A percentile compares a stretch with the other conserved stretches of the same genome.
Evolutionary conservation across 1,140 invertebrate species (phyloP).

Genomic region (Neodiprion virginianus): DNA sequence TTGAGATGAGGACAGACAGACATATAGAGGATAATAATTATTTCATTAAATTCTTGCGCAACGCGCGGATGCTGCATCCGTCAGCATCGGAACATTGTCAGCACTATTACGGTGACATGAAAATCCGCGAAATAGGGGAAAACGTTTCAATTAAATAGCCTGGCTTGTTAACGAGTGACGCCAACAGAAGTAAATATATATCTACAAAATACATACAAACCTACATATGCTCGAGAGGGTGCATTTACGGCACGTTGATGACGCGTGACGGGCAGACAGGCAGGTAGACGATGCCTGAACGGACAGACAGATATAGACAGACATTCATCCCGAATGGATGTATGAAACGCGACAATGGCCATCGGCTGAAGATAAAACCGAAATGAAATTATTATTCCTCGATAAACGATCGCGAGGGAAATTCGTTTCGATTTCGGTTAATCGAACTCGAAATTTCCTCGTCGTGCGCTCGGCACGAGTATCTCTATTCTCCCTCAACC

Average conservation of each 20-base stretch:
- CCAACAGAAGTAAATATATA: neutral
- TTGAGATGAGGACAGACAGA: too few relatives aligned
- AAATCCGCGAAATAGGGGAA: neutral
- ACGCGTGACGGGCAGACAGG: too few relatives aligned
- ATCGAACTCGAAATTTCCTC: slow-evolving; percentile 43
- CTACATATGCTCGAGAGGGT: neutral
- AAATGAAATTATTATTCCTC: slow-evolving; percentile 54
- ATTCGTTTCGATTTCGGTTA: slow-evolving; percentile 54
- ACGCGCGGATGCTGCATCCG: neutral
- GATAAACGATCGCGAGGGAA: slow-evolving; percentile 47
- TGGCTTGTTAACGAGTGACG: slow-evolving; percentile 2
- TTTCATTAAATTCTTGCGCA: neutral
- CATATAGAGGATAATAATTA: neutral
- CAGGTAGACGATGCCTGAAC: too few relatives aligned
- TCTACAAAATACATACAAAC: neutral
- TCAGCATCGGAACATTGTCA: neutral
- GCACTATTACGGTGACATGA: neutral
- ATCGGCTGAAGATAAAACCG: slow-evolving; percentile 2
- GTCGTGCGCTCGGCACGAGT: slow-evolving; percentile 14
- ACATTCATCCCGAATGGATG: neutral
- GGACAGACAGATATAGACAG: too few relatives aligned
- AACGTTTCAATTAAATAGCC: neutral
- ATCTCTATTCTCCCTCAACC: neutral
- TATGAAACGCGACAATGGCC: neutral
- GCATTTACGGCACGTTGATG: too few relatives aligned